These are phyloP conservation scores for Clavelina lepadiformis DNA, from an alignment of 23 tunicate species.

Conservation along the genomic window DNA sequence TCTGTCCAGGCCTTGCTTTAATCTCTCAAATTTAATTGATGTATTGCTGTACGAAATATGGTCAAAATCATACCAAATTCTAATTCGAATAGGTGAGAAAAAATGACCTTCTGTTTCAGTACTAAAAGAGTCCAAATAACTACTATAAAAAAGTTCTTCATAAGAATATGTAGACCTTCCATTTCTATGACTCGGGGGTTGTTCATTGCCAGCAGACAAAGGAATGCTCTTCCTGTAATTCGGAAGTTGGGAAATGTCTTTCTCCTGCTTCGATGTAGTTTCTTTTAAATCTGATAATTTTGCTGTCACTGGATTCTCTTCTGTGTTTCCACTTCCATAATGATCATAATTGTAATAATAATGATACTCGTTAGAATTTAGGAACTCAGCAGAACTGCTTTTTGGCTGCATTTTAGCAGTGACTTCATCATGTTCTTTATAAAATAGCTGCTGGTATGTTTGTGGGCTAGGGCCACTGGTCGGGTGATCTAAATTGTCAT, in stretches of 20 bases:
- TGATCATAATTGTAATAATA: neutral
- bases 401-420: too few species aligned
- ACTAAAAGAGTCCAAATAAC: too few species aligned
- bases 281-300: neutral
- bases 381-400: too few species aligned
- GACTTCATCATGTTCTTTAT: neutral
- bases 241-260: neutral
- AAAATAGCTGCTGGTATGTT: slow-evolving; percentile 7
- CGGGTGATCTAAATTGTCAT: slow-evolving; percentile 27
- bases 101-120: slow-evolving; percentile 3
- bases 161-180: too few species aligned
- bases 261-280: neutral
- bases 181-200: too few species aligned
- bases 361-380: too few species aligned
- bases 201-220: neutral
- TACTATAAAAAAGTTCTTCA: too few species aligned
- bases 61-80: slow-evolving; percentile 33
- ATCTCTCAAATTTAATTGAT: slow-evolving; percentile 36
- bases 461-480: slow-evolving; percentile 53
- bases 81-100: slow-evolving; percentile 50
- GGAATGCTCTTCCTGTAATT: neutral
- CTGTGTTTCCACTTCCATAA: too few species aligned
- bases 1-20: slow-evolving; percentile 42
- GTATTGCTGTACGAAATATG: slow-evolving; percentile 29
- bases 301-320: too few species aligned